phyloP scores from a whole-genome alignment of 2,113 vertebrate genomes.

The Fregetta grallaria region DNA sequence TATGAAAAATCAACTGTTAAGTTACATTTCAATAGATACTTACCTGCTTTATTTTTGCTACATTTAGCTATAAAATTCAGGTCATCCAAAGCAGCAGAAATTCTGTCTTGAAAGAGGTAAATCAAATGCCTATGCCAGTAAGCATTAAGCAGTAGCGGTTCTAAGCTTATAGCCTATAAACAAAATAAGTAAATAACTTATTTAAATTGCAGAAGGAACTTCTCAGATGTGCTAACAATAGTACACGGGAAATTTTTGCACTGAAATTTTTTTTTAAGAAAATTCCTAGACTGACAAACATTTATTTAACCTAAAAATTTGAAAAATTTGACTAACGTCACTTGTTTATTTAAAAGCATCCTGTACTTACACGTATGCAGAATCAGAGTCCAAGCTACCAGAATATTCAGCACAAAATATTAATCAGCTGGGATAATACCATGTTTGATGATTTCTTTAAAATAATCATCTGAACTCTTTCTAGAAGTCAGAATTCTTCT shows the following conservation, averaged over 20 bases:
- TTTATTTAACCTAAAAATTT: not conserved
- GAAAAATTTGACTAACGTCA: not conserved
- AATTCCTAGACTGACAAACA: not conserved
- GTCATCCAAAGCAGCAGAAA: conserved; percentile 71
- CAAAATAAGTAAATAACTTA: not conserved
- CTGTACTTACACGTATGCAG: not conserved
- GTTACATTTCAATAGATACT: not conserved
- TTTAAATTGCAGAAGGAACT: not conserved
- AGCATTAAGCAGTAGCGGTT: conserved; percentile 75
- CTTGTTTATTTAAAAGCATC: not conserved
- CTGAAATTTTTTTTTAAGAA: not conserved
- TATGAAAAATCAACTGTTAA: not conserved
- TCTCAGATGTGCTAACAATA: not conserved
- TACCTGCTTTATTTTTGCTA: conserved; percentile 75
- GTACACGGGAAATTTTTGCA: not conserved
- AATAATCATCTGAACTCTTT: not conserved
- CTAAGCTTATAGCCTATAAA: conserved; percentile 73
- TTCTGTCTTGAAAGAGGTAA: conserved; percentile 76
- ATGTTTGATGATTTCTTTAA: not conserved
- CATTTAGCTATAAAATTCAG: conserved; percentile 75
- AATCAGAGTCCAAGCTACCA: not conserved
- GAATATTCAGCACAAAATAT: not conserved
- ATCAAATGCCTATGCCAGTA: conserved; percentile 81
- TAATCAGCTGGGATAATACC: not conserved
- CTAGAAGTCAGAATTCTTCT: not conserved